These are phyloP conservation scores for Megatriorchis doriae DNA, from an alignment of 2,113 vertebrate species.

Conservation along the genomic window DNA sequence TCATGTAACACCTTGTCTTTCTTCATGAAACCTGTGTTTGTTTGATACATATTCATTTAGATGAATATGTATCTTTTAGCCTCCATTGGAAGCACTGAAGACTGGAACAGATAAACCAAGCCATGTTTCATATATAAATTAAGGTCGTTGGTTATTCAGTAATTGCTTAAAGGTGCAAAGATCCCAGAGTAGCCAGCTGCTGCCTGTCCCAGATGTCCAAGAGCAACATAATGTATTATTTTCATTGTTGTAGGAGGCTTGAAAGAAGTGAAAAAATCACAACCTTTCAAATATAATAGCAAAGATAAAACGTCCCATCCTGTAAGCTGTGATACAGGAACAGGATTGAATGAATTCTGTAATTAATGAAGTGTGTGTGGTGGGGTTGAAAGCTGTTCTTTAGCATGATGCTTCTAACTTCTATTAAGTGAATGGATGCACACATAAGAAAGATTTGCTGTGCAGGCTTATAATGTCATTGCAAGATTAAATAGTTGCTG, in stretches of 20 bases:
- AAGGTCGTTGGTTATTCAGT: background rate
- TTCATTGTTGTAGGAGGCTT: background rate
- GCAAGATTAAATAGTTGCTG: background rate
- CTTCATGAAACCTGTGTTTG: background rate
- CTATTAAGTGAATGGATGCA: background rate
- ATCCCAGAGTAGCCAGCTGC: background rate
- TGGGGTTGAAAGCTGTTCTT: background rate
- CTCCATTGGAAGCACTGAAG: background rate
- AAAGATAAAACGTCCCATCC: background rate
- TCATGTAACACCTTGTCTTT: background rate
- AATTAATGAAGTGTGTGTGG: background rate
- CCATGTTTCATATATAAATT: background rate
- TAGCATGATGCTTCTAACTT: background rate
- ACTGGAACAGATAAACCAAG: background rate
- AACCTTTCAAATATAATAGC: background rate
- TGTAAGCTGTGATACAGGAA: background rate
- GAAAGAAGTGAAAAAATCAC: background rate
- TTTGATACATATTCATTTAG: background rate
- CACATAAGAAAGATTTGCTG: background rate
- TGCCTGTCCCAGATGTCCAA: background rate
- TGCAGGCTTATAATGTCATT: background rate
- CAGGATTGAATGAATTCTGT: background rate
- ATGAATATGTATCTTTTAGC: background rate
- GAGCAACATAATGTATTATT: background rate
- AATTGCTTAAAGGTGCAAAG: background rate